These are phyloP conservation scores for Rhynchophorus ferrugineus DNA, from an alignment of 1,140 invertebrate species.

Conservation along the genomic window DNA sequence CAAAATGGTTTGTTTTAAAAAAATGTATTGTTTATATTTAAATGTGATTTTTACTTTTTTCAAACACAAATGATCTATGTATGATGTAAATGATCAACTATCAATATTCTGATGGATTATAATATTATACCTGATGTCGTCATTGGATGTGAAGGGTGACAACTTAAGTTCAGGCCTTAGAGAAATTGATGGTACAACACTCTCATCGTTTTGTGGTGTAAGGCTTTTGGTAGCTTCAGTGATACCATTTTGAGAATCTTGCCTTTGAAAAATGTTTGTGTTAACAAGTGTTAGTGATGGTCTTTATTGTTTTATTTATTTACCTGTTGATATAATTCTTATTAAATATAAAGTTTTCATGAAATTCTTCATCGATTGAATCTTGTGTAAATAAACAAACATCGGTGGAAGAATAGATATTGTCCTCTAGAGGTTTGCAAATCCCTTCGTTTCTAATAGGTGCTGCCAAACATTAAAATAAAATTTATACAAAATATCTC, in stretches of 20 bases:
- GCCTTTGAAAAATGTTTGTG: no score
- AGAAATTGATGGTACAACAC: slow-evolving; percentile 39
- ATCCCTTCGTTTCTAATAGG: slow-evolving; percentile 53
- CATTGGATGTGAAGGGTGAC: slow-evolving; percentile 71
- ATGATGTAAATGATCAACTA: no score
- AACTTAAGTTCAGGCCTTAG: slow-evolving; percentile 31
- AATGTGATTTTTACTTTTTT: no score
- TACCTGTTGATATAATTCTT: slow-evolving; percentile 58
- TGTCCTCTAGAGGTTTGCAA: slow-evolving; percentile 35
- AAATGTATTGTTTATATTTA: no score
- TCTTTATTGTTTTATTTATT: no score
- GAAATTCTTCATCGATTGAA: slow-evolving; percentile 59
- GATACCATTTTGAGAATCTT: slow-evolving; percentile 38
- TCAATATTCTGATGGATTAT: no score
- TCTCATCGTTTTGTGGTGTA: slow-evolving; percentile 35
- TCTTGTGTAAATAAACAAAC: slow-evolving; percentile 35
- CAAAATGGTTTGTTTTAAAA: neutral
- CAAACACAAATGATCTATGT: no score
- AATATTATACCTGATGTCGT: slow-evolving; percentile 31
- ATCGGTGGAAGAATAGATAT: slow-evolving; percentile 36
- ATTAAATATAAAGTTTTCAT: slow-evolving; percentile 69
- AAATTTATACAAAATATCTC: neutral
- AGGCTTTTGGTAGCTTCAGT: slow-evolving; percentile 21
- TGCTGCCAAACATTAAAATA: slow-evolving; percentile 30
- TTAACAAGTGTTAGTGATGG: no score